Conservation (phyloP, 2,888 invertebrate species). For the Anoncus sp. region DNA sequence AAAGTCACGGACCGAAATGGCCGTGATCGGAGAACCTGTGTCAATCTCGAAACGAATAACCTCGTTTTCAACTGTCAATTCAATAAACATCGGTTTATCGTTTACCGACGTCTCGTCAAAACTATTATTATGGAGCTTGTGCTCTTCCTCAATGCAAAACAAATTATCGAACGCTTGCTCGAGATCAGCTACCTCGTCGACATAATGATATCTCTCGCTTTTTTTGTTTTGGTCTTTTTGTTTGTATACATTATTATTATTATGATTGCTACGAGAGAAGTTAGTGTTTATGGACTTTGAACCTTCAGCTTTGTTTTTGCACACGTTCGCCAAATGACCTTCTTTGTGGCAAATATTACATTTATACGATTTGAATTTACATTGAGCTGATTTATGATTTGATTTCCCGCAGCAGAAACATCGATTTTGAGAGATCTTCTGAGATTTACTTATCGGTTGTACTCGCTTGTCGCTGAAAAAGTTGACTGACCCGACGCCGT, state of each 20-base stretch:
- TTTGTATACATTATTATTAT: not conserved
- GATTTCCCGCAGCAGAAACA: constrained; percentile 36
- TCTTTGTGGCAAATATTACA: constrained; percentile 38
- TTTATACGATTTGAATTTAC: constrained; percentile 22
- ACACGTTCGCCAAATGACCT: constrained; percentile 28
- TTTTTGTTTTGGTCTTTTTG: not conserved
- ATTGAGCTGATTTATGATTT: constrained; percentile 24
- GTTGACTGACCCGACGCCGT: not conserved
- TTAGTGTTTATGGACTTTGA: not conserved
- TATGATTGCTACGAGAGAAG: not conserved
- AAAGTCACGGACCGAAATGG: not conserved
- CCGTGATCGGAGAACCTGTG: not conserved
- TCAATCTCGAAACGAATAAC: not conserved
- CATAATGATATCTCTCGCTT: not conserved
- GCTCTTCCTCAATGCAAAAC: not conserved
- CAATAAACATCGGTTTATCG: not conserved
- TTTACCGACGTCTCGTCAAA: not conserved
- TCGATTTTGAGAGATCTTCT: not conserved
- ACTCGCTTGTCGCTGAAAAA: not conserved
- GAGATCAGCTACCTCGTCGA: not conserved
- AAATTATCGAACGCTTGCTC: not conserved
- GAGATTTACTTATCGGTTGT: not conserved
- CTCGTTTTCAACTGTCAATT: not conserved
- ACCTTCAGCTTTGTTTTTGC: constrained; percentile 14
- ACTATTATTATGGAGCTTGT: not conserved